phyloP scores from a whole-genome alignment of 2,797 vertebrate species.

The Australoheros facetus region DNA sequence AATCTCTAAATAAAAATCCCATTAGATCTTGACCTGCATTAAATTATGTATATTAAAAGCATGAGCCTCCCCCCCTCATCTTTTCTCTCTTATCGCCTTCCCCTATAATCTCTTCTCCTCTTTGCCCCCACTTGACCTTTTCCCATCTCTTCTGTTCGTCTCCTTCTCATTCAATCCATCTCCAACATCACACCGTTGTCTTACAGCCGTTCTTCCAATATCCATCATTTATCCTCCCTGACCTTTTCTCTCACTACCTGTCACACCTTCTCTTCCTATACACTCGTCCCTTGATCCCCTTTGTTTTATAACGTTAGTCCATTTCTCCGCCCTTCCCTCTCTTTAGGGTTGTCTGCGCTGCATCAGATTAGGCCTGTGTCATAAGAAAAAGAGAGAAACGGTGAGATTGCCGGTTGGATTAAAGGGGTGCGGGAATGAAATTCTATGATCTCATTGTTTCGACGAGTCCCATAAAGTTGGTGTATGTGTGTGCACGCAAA shows the following conservation, averaged over 20 bases:
- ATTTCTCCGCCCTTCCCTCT: conserved; percentile 22
- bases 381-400: conserved; percentile 60
- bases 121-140: conserved; percentile 9
- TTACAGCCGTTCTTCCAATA: background rate
- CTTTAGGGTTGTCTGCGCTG: conserved; percentile 19
- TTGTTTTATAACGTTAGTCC: conserved; percentile 16
- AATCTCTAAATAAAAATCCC: background rate
- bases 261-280: background rate
- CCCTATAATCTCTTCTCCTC: background rate
- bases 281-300: background rate
- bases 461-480: conserved; percentile 55
- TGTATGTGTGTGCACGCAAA: conserved; percentile 28
- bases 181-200: conserved; percentile 24
- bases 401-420: conserved; percentile 75
- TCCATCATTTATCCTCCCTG: conserved; percentile 34
- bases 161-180: conserved; percentile 19
- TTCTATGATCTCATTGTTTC: conserved; percentile 79
- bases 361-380: conserved; percentile 69
- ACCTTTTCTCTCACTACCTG: conserved; percentile 6
- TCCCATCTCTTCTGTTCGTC: conserved; percentile 1
- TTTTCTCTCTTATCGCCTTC: background rate
- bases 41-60: background rate
- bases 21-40: background rate
- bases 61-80: background rate
- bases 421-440: conserved; percentile 67